phyloP scores from a whole-genome alignment of 2,113 vertebrate species.

The Pterocles orientalis region DNA sequence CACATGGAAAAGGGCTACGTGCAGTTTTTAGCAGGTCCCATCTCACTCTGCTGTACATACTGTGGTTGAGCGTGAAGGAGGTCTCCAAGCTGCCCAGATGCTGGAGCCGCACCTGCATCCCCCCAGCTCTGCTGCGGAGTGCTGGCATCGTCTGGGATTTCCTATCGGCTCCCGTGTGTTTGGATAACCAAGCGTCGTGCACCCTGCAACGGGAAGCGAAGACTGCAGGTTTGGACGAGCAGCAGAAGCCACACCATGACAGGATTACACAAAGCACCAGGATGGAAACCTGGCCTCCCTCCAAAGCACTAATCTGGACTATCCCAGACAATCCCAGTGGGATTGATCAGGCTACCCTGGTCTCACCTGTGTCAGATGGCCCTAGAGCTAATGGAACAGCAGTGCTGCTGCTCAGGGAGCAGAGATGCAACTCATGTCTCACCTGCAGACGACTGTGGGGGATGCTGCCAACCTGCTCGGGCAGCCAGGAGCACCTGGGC shows the following conservation, averaged over 20 bases:
- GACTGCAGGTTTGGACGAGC: not conserved
- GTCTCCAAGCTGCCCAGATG: conserved; percentile 91
- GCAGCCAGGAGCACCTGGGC: not conserved
- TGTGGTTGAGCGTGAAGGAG: conserved; percentile 92
- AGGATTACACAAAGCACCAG: not conserved
- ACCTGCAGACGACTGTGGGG: conserved; percentile 17
- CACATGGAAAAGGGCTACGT: not conserved
- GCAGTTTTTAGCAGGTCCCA: not conserved
- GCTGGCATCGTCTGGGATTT: conserved; percentile 96
- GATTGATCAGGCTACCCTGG: not conserved
- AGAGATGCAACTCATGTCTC: not conserved
- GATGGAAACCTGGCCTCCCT: not conserved
- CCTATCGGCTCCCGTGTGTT: conserved; percentile 83
- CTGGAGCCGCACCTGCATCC: conserved; percentile 87
- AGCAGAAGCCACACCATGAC: accelerated
- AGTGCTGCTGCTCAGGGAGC: not conserved
- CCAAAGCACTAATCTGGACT: accelerated
- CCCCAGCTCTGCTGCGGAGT: conserved; percentile 85
- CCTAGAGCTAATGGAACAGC: not conserved
- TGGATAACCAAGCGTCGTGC: conserved; percentile 85
- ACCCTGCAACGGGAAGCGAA: conserved; percentile 71
- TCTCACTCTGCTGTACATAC: conserved; percentile 68
- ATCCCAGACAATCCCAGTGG: not conserved
- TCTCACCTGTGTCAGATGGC: not conserved
- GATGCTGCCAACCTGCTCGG: not conserved